Percentiles rank a stretch among this genome's conserved stretches.
Evolutionary conservation across 1,140 invertebrate species (phyloP).

Genomic region (Solen grandis): DNA sequence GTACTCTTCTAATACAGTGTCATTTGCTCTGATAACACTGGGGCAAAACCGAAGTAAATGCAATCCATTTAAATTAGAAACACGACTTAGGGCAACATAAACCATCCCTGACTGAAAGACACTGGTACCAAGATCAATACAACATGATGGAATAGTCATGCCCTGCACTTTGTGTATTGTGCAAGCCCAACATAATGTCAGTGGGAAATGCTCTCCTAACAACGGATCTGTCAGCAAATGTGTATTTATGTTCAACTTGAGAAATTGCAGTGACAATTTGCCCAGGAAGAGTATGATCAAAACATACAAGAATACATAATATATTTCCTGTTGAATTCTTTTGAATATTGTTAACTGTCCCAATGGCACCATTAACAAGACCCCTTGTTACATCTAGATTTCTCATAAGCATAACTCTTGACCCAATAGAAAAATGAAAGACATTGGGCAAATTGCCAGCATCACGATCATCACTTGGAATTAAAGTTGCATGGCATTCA

Average conservation of each 20-base stretch:
- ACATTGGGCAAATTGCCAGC: slow-evolving; percentile 5
- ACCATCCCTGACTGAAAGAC: slow-evolving; percentile 22
- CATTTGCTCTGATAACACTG: too few relatives aligned
- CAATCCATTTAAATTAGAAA: not conserved
- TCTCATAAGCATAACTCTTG: slow-evolving; percentile 10
- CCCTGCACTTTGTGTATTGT: slow-evolving; percentile 27
- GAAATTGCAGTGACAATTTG: too few relatives aligned
- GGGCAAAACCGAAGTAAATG: not conserved
- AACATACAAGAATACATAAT: not conserved
- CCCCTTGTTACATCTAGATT: slow-evolving; percentile 4
- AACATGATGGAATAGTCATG: not conserved
- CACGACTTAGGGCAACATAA: slow-evolving; percentile 23
- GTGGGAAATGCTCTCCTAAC: not conserved
- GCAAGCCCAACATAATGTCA: not conserved
- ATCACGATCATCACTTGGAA: not conserved
- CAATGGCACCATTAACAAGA: slow-evolving; percentile 15
- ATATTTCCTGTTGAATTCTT: not conserved
- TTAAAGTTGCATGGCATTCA: too few relatives aligned
- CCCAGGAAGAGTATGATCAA: not conserved
- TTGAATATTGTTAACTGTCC: not conserved
- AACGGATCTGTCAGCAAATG: not conserved
- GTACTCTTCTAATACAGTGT: too few relatives aligned
- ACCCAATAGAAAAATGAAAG: not conserved
- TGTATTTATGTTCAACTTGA: not conserved
- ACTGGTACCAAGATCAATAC: not conserved